phyloP scores from a whole-genome alignment of 2,888 invertebrate species.

The Philereme vetulata region DNA sequence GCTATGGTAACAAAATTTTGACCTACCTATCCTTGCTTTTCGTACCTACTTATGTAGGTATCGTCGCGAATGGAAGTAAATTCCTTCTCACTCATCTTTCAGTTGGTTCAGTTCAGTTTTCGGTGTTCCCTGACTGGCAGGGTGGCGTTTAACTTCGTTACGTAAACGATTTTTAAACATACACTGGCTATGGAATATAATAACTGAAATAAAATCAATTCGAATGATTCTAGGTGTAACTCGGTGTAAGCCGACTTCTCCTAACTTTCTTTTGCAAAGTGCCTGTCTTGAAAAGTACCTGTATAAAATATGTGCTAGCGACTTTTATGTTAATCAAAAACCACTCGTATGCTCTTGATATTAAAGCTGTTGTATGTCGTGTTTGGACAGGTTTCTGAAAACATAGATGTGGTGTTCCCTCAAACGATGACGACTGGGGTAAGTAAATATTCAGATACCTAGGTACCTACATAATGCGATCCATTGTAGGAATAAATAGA shows the following conservation, averaged over 20 bases:
- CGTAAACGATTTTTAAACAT: slow-evolving; percentile 66
- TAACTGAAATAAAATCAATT: neutral
- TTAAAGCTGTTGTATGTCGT: slow-evolving; percentile 58
- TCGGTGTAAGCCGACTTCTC: neutral
- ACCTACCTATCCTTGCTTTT: slow-evolving; percentile 14
- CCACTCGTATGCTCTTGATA: slow-evolving; percentile 60
- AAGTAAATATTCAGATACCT: slow-evolving; percentile 31
- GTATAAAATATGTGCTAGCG: slow-evolving; percentile 6
- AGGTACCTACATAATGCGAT: too few species aligned
- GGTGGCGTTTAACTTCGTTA: slow-evolving; percentile 75
- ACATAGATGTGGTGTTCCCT: slow-evolving; percentile 70
- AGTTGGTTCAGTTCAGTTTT: slow-evolving; percentile 73
- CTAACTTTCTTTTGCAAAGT: neutral
- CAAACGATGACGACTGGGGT: slow-evolving; percentile 77
- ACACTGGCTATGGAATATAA: slow-evolving; percentile 1
- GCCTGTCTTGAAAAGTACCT: neutral
- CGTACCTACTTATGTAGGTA: neutral
- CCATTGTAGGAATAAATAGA: too few species aligned
- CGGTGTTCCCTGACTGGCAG: slow-evolving; percentile 68
- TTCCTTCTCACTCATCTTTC: slow-evolving; percentile 52
- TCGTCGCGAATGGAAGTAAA: slow-evolving; percentile 34
- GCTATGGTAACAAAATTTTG: slow-evolving; percentile 17
- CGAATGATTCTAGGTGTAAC: neutral
- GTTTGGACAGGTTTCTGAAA: slow-evolving; percentile 65
- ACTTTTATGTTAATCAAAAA: slow-evolving; percentile 51